Evolutionary conservation across 2,888 invertebrate species (phyloP).

Genomic region (Autographa gamma): DNA sequence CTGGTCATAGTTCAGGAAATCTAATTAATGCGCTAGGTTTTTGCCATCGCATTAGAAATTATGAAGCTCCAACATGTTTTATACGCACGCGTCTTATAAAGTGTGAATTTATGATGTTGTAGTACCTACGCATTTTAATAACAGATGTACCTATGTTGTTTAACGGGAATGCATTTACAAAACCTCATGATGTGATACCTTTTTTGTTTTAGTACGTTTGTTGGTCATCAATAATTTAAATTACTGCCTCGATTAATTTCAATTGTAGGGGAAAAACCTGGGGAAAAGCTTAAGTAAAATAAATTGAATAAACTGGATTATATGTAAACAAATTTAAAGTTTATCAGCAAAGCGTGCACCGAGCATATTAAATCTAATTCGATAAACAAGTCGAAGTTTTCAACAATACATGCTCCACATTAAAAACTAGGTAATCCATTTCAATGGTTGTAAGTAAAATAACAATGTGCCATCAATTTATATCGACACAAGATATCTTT

Average conservation of each 20-base stretch:
- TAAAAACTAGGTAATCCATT: conserved; percentile 62
- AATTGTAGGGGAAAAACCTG: conserved; percentile 6
- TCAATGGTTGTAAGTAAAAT: conserved; percentile 51
- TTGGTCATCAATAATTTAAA: neutral
- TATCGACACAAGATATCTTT: conserved; percentile 76
- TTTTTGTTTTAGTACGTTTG: neutral
- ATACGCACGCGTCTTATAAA: conserved; percentile 9
- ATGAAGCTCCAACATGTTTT: conserved; percentile 41
- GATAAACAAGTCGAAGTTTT: conserved; percentile 63
- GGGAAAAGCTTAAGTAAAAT: conserved; percentile 8
- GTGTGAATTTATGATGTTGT: conserved; percentile 17
- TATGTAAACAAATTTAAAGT: conserved; percentile 54
- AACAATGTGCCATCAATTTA: conserved; percentile 73
- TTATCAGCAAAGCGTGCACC: conserved; percentile 63
- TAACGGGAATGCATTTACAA: no score
- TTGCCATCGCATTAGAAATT: conserved; percentile 48
- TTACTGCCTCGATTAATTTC: neutral
- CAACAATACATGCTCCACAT: conserved; percentile 63
- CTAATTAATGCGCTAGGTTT: conserved; percentile 63
- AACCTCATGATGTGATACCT: no score
- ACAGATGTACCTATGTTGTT: neutral
- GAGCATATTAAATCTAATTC: conserved; percentile 68
- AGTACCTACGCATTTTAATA: neutral
- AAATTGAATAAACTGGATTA: conserved; percentile 46
- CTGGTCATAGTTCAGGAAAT: conserved; percentile 72